phyloP scores from a whole-genome alignment of 2,797 vertebrate genomes.

The Malacoctenus gilli region DNA sequence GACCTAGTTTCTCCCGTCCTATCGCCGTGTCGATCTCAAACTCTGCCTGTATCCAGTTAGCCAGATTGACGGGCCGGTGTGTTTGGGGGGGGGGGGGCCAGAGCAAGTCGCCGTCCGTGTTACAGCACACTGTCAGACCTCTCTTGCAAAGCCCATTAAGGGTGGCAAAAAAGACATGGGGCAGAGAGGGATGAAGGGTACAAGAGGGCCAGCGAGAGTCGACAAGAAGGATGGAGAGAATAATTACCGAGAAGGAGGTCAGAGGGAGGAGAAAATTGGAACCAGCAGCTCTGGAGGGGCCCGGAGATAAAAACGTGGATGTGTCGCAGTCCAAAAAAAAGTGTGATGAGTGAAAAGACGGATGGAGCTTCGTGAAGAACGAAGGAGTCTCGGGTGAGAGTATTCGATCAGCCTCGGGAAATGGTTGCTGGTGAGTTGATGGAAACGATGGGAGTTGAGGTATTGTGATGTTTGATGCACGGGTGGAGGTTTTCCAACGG shows the following conservation, averaged over 20 bases:
- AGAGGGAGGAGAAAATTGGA: constrained; percentile 15
- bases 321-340: constrained; percentile 9
- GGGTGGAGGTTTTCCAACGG: neutral
- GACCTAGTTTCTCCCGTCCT: constrained; percentile 46
- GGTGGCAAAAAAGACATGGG: constrained; percentile 18
- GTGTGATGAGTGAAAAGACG: neutral
- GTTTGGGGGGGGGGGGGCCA: constrained; percentile 44
- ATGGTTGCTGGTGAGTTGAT: neutral
- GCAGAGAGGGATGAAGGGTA: constrained; percentile 12
- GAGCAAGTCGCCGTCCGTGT: constrained; percentile 44
- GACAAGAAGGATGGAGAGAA: constrained; percentile 10
- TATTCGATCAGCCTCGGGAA: too few relatives aligned
- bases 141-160: constrained; percentile 46
- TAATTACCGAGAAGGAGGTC: constrained; percentile 14
- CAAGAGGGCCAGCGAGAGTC: neutral
- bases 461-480: neutral
- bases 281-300: constrained; percentile 3
- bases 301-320: neutral
- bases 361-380: neutral
- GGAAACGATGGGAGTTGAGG: neutral
- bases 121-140: constrained; percentile 57
- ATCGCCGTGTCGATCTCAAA: constrained; percentile 52
- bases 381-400: too few relatives aligned
- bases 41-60: constrained; percentile 66
- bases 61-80: constrained; percentile 45